Conservation (phyloP, 2,888 invertebrate species). For the Furcula furcula region DNA sequence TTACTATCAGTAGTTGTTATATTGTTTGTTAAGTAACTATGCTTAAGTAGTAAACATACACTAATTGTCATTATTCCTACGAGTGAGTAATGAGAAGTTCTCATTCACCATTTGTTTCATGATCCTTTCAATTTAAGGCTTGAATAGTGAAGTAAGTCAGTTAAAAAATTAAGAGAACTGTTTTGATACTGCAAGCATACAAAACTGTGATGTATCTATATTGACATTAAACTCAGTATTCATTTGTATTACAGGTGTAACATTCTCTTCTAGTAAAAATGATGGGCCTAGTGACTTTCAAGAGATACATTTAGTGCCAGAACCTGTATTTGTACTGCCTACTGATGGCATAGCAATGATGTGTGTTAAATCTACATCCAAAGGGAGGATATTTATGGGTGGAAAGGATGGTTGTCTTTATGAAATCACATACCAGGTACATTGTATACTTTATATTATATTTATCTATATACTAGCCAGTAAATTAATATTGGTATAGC, state of each 20-base stretch:
- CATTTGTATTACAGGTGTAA: conserved; percentile 65
- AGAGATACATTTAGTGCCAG: conserved; percentile 95
- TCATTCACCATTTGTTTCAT: too few species aligned
- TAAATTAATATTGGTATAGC: too few species aligned
- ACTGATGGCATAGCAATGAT: conserved; percentile 94
- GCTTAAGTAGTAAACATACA: neutral
- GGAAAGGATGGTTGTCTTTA: conserved; percentile 97
- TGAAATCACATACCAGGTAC: conserved; percentile 96
- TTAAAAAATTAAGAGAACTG: too few species aligned
- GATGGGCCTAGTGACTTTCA: conserved; percentile 77
- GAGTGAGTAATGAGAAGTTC: too few species aligned
- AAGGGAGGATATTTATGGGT: conserved; percentile 96
- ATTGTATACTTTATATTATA: too few species aligned
- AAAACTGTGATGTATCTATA: neutral
- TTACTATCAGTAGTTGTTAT: neutral
- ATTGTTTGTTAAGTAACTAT: neutral
- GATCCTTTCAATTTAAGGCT: too few species aligned
- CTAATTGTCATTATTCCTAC: too few species aligned
- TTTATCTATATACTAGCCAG: too few species aligned
- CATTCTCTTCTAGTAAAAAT: conserved; percentile 76
- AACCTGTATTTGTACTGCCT: conserved; percentile 95
- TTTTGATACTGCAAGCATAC: too few species aligned
- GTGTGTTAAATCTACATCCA: conserved; percentile 89
- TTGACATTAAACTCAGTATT: neutral
- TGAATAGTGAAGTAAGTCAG: too few species aligned